phyloP scores from a whole-genome alignment of 2,888 invertebrate genomes.

The Drosophila tripunctata region DNA sequence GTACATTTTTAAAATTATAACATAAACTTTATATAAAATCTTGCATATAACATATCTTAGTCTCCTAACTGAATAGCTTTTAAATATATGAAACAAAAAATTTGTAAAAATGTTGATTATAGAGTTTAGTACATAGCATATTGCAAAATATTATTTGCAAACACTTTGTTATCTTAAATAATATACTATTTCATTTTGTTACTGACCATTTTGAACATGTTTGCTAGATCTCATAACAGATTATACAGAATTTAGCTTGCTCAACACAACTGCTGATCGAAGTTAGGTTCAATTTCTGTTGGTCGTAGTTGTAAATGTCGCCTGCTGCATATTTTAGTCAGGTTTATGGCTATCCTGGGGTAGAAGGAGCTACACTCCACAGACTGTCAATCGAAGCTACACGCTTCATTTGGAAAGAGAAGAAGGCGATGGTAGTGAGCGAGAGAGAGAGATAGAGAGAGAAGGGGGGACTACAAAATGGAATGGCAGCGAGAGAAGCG shows the following conservation, averaged over 20 bases:
- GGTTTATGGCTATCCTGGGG: constrained; percentile 13
- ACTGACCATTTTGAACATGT: too few species aligned
- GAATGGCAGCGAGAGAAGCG: constrained; percentile 26
- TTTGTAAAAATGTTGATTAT: too few species aligned
- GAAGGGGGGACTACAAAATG: neutral
- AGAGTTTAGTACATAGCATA: too few species aligned
- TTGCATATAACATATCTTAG: too few species aligned
- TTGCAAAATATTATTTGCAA: too few species aligned
- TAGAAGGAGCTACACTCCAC: constrained; percentile 47
- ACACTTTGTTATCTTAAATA: too few species aligned
- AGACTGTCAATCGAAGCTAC: constrained; percentile 49
- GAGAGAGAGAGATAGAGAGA: neutral
- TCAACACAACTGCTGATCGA: neutral
- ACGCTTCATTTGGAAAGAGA: constrained; percentile 7
- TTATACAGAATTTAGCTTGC: neutral
- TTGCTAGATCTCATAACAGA: neutral
- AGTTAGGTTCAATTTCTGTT: neutral
- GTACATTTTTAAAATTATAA: too few species aligned
- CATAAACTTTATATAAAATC: too few species aligned
- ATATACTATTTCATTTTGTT: too few species aligned
- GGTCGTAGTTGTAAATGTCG: constrained; percentile 4
- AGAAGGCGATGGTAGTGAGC: too few species aligned
- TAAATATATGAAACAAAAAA: too few species aligned
- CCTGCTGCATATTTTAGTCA: constrained; percentile 18
- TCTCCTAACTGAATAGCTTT: too few species aligned